Evolutionary conservation across 2,113 vertebrate genomes (phyloP).

Genomic region (rat (Rattus norvegicus)): GRCr8 NC_086021.1:100836501-100837000

Average conservation of each 20-base stretch:
- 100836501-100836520: slow-evolving; percentile 7
- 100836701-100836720: slow-evolving; percentile 22
- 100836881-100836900: background rate
- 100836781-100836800: background rate
- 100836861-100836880: background rate
- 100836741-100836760: background rate
- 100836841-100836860: background rate
- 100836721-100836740: background rate
- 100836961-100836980: background rate
- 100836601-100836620: background rate
- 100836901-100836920: slow-evolving; percentile 4
- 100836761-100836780: background rate
- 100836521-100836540: background rate
- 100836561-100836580: slow-evolving; percentile 13
- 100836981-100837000: background rate
- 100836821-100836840: background rate
- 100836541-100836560: background rate
- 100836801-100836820: background rate
- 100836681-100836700: slow-evolving; percentile 19
- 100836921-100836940: background rate
- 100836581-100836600: background rate
- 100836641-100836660: background rate
- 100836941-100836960: background rate
- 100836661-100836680: background rate
- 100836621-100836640: slow-evolving; percentile 9